Base-by-base conservation (phyloP, 2,888 invertebrate genomes). In the Drosophila macrothrix region DNA sequence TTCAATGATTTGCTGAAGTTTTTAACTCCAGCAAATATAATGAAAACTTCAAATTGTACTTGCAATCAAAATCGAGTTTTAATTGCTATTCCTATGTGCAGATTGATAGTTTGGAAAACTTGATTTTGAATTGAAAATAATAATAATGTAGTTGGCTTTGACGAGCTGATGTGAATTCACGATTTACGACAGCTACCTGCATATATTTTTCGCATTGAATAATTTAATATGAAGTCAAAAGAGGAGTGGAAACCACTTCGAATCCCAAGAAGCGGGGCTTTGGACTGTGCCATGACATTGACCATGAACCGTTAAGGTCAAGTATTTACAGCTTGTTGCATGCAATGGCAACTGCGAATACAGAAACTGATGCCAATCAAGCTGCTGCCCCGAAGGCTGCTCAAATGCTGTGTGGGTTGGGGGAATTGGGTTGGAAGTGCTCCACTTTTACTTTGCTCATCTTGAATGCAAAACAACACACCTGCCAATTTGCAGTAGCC, bases 291-390 rank as follows among this genome's bases (percentile, higher is more conserved):
- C 41, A 65, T 84, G 88, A 76, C 88, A 80, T 87, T 84, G 84
- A 71, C 80, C 78, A 50, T 80, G 82, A 73, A 67, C 55, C 58
- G 62, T 31, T 67, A 76, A 82, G 84, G 84, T 87, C 84, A 76
- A 72, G 60, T 54, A 29, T 53, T 65, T 78, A 78, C 84, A 79
- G 82, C 88, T 84, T 84, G 83, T 84, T 84, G 83, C 76, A 86
- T 82, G 73, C 87, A 65, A 41, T 35, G 22, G 29, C 31, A 46
- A 29, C 35, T n/a, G 14, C 64, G 31, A 72, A 63, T 43, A 39
- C 31, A 39, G 43, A 43, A 41, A 25, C 54, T 61, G 66, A 62
- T 60, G 66, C 53, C 67, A 76, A 77, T 72, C 72, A 67, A 61
- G 67, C 54, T 22, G 50, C 12, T 53, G 50, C 29, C 69, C 69